Conservation (phyloP, 2,888 invertebrate species). For the Catocala sponsa region DNA sequence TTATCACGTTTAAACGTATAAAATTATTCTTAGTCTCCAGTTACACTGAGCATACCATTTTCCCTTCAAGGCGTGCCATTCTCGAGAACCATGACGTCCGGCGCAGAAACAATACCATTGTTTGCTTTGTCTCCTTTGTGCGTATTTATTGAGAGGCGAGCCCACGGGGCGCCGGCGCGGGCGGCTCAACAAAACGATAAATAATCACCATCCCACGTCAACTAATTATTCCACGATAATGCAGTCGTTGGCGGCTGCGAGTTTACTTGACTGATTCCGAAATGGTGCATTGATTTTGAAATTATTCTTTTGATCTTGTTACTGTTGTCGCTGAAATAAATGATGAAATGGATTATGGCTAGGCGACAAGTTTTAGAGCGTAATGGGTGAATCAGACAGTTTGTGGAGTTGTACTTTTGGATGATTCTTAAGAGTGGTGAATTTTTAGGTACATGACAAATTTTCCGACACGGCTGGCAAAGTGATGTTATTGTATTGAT, state of each 20-base stretch:
- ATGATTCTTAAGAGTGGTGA: no score
- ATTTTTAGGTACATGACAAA: no score
- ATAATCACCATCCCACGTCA: constrained; percentile 48
- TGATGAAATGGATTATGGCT: not conserved
- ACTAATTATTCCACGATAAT: constrained; percentile 50
- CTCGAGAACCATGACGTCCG: constrained; percentile 46
- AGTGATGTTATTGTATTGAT: no score
- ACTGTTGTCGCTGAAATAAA: not conserved
- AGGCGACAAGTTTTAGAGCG: not conserved
- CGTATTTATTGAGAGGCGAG: constrained; percentile 69
- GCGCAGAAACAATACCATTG: constrained; percentile 58
- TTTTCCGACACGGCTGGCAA: no score
- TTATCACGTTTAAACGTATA: not conserved
- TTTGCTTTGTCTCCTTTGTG: constrained; percentile 74
- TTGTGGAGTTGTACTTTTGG: no score
- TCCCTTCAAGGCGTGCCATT: constrained; percentile 8
- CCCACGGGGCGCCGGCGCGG: constrained; percentile 38
- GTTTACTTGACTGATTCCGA: constrained; percentile 45
- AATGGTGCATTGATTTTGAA: constrained; percentile 36
- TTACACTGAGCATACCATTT: not conserved
- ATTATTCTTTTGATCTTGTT: constrained; percentile 3
- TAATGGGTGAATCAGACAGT: no score
- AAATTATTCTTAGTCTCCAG: not conserved
- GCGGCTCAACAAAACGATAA: constrained; percentile 48
- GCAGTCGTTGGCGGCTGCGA: constrained; percentile 48